Evolutionary conservation across 2,113 vertebrate genomes (phyloP).

Genomic region (Phoenicopterus ruber): DNA sequence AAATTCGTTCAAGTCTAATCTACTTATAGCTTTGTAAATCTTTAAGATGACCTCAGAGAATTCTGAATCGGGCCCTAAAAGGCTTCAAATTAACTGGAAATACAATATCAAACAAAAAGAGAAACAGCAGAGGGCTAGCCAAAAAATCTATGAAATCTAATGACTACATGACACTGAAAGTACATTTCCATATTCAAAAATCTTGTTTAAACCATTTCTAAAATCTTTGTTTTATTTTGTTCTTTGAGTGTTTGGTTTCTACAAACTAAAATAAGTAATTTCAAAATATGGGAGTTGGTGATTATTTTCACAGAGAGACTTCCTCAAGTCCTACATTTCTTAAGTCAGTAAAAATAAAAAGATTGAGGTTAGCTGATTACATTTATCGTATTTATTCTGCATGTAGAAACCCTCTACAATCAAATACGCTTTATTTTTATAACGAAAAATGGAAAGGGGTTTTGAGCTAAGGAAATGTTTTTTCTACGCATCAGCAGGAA

Average conservation of each 20-base stretch:
- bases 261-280: background rate
- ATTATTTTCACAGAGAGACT: background rate
- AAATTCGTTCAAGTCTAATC: background rate
- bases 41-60: background rate
- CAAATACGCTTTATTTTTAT: background rate
- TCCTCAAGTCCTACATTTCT: background rate
- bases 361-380: background rate
- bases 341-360: background rate
- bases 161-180: background rate
- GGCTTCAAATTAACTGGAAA: background rate
- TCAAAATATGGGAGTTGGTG: background rate
- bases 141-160: background rate
- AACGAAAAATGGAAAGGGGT: background rate
- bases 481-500: constrained; percentile 20
- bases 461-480: background rate
- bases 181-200: background rate
- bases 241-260: background rate
- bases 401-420: background rate
- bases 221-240: background rate
- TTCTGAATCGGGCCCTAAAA: background rate
- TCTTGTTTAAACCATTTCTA: background rate
- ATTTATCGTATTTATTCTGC: background rate
- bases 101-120: background rate
- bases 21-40: background rate
- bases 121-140: background rate